Evolutionary conservation across 1,140 invertebrate species (phyloP).

Genomic region (Augochlora pura): DNA sequence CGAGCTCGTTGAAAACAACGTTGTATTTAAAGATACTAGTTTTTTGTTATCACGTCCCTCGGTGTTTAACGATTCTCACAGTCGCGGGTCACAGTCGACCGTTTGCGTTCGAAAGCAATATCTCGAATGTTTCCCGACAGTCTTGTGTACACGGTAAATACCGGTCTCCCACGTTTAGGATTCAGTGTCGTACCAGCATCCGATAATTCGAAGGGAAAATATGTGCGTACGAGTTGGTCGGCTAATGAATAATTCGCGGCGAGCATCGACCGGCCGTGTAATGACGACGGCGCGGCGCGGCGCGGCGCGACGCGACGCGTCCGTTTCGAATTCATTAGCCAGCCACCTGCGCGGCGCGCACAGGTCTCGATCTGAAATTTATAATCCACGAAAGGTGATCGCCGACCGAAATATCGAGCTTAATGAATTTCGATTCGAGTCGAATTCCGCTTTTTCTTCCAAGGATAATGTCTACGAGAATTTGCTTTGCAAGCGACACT

Average conservation of each 20-base stretch:
- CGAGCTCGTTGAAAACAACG: no score
- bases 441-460: conserved; percentile 8
- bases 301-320: no score
- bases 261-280: neutral
- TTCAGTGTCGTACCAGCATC: neutral
- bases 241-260: neutral
- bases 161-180: neutral
- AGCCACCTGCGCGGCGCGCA: neutral
- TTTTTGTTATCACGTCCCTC: no score
- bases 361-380: neutral
- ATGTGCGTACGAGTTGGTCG: neutral
- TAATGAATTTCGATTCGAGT: conserved; percentile 25
- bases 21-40: no score
- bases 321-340: conserved; percentile 9
- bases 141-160: no score
- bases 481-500: conserved; percentile 18
- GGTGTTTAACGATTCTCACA: no score
- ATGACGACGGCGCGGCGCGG: neutral
- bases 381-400: neutral
- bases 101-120: no score
- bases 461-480: conserved; percentile 22
- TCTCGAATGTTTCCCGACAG: no score
- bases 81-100: no score
- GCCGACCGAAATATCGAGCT: conserved; percentile 23
- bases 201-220: neutral